Evolutionary conservation across 2,113 vertebrate genomes (phyloP).

Genomic region (Sinocyclocheilus maitianheensis): DNA sequence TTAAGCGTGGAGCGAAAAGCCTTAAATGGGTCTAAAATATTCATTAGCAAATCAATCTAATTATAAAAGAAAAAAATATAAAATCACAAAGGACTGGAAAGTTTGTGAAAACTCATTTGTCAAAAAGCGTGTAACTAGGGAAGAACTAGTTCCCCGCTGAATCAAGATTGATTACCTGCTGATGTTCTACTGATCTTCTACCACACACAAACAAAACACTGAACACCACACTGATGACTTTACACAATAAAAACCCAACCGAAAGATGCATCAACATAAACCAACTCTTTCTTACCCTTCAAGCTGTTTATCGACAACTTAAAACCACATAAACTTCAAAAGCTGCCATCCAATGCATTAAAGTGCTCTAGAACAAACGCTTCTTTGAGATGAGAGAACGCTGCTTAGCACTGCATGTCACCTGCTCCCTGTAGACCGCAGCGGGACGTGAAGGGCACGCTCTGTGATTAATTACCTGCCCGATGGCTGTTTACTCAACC

Average conservation of each 20-base stretch:
- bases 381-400: conserved; percentile 50
- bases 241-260: background rate
- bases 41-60: background rate
- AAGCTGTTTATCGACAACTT: background rate
- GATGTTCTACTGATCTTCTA: background rate
- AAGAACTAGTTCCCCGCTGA: background rate
- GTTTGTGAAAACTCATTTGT: background rate
- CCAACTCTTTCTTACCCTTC: background rate
- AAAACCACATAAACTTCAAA: background rate
- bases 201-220: background rate
- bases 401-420: conserved; percentile 46
- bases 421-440: conserved; percentile 45
- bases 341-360: background rate
- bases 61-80: background rate
- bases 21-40: background rate
- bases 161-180: background rate
- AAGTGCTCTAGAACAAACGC: background rate
- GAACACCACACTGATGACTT: background rate
- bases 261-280: background rate
- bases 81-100: background rate
- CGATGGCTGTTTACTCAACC: conserved; percentile 57
- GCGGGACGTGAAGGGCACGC: conserved; percentile 51
- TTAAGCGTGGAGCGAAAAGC: background rate
- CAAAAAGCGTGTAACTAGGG: background rate
- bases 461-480: conserved; percentile 62